A percentile compares a stretch with the other conserved stretches of the same genome.
These are phyloP conservation scores for Erebia epiphron DNA, from an alignment of 2,888 invertebrate genomes.

Conservation along the genomic window DNA sequence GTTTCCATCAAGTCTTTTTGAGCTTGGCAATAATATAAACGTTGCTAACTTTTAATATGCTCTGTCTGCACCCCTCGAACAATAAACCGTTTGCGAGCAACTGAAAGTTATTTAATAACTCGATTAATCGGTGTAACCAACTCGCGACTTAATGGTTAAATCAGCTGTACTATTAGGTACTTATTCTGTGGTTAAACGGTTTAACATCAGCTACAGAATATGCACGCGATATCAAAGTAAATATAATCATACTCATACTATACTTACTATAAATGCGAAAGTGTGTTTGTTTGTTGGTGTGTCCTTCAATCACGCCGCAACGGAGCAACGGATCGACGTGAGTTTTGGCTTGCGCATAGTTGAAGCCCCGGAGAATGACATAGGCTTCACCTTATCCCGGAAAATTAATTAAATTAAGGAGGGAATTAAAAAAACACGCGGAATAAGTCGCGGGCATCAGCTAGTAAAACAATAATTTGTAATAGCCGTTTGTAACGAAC, in stretches of 20 bases:
- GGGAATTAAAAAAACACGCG: no score
- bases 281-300: no score
- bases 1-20: background rate
- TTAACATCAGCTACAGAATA: background rate
- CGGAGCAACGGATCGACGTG: no score
- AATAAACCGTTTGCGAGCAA: constrained; percentile 4
- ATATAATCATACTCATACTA: background rate
- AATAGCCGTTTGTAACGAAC: background rate
- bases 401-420: no score
- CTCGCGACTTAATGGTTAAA: background rate
- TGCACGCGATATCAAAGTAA: background rate
- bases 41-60: background rate
- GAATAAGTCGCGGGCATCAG: no score
- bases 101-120: constrained; percentile 19
- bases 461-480: background rate
- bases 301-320: no score
- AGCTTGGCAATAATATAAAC: background rate
- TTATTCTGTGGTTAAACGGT: background rate
- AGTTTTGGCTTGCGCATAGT: no score
- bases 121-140: constrained; percentile 4
- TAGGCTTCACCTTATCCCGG: no score
- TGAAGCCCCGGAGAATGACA: no score
- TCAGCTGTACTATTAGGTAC: no score
- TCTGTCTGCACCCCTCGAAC: constrained; percentile 1
- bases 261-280: no score